Base-by-base conservation (phyloP, 1,140 invertebrate genomes). In the Anoplophora glabripennis region DNA sequence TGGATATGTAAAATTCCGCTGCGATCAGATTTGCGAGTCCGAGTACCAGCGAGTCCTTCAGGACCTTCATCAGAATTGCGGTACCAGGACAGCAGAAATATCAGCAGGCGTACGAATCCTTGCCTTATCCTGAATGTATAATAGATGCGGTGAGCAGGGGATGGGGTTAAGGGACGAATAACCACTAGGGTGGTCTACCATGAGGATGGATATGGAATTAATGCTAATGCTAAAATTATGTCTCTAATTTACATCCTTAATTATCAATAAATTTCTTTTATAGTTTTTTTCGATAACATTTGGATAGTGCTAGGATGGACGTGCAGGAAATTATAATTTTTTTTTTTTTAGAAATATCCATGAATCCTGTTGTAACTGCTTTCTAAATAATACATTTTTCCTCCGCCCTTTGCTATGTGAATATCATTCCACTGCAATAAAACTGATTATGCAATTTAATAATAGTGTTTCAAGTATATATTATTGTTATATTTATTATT, bases 221-320 rank as follows among this genome's bases (percentile, higher is more conserved):
- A 61, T 57, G 59, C 62, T 64, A 64, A 64, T 67, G 65, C 62
- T 59, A 57, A 64, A 66, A 64, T 66, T 66, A 61, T 66, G 65
- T 67, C 61, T 64, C 56, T 64, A 67, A 66, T 66, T 66, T 66
- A 61, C 53, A 47, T 38, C 51, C 18, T 40, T 57, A 55, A 64
- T 67, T 67, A 67, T 59, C 55, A 62, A 59, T 57, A 64, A 45
- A 61, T 52, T 47, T 51, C 49, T 57, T 34, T 28, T 28, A 28
- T 28, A 28, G 21, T 28, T 28, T 28, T 28, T 37, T 10, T 21
- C 35, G 12, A 14, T 36, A 12, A 46, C 35, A 35, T 35, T 35
- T 37, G 7, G 33, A 12, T 33, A 14, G 18, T n/a, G 17, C 40
- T 28, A 8, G 15, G 10, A 17, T 28, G 21, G 21, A 28, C 5